Percentiles rank a stretch among this genome's conserved stretches.
phyloP scores from a whole-genome alignment of 2,888 invertebrate species.

The Atherix ibis region DNA sequence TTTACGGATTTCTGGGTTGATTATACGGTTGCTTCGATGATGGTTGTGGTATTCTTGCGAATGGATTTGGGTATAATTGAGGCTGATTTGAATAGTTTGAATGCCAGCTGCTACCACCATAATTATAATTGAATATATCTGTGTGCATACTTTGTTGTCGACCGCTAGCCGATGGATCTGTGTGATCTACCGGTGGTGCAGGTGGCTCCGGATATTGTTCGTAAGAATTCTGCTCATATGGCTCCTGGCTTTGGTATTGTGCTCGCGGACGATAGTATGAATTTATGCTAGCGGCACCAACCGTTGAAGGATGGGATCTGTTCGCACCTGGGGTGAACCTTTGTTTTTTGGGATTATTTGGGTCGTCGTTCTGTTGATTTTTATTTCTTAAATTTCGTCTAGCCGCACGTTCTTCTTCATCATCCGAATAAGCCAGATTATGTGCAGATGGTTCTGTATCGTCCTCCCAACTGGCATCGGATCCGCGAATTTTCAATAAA shows the following conservation, averaged over 20 bases:
- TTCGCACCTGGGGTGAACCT: constrained; percentile 10
- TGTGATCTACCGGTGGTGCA: neutral
- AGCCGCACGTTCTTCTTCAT: constrained; percentile 59
- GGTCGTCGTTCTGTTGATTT: constrained; percentile 22
- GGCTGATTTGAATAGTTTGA: constrained; percentile 4
- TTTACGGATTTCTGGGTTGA: too few species aligned
- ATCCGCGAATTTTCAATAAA: constrained; percentile 59
- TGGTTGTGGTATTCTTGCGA: constrained; percentile 5
- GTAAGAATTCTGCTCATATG: neutral
- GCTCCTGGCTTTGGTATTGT: neutral
- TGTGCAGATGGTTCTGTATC: constrained; percentile 63
- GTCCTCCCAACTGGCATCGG: constrained; percentile 77
- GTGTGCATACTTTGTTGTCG: too few species aligned
- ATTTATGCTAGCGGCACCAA: neutral
- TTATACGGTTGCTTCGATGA: too few species aligned
- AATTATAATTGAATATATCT: constrained; percentile 3
- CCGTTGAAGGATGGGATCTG: constrained; percentile 3
- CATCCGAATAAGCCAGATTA: constrained; percentile 70
- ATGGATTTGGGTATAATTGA: neutral
- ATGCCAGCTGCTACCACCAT: constrained; percentile 5
- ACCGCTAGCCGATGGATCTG: neutral
- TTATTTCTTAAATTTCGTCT: constrained; percentile 28
- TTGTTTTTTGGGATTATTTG: constrained; percentile 7
- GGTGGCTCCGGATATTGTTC: neutral
- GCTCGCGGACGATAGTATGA: neutral